These are phyloP conservation scores for Rhyzopertha dominica DNA, from an alignment of 1,140 invertebrate genomes.

Conservation along the genomic window DNA sequence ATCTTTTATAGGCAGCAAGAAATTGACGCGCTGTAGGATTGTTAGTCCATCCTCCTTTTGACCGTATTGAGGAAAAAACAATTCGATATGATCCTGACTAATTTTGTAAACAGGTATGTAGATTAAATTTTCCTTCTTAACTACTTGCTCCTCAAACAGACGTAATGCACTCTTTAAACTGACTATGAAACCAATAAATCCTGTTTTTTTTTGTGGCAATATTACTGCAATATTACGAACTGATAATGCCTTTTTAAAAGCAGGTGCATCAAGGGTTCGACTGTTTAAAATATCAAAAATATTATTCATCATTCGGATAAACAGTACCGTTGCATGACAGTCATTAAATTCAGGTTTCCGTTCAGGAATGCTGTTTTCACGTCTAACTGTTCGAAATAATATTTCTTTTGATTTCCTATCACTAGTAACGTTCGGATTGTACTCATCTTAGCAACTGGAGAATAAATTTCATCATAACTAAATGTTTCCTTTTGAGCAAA, in stretches of 20 bases:
- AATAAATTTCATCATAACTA: no score
- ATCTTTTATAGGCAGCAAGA: slow-evolving; percentile 1
- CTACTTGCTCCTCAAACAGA: slow-evolving; percentile 6
- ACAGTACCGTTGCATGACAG: no score
- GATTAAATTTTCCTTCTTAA: background rate
- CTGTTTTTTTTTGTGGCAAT: no score
- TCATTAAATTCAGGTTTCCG: no score
- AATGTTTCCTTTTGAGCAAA: slow-evolving; percentile 25
- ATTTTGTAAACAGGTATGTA: slow-evolving; percentile 11
- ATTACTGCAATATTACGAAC: no score
- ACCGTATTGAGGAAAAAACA: background rate
- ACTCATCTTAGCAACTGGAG: slow-evolving; percentile 21
- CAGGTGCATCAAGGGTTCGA: no score
- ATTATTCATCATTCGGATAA: no score
- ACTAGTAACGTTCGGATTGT: slow-evolving; percentile 4
- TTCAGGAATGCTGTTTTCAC: slow-evolving; percentile 13
- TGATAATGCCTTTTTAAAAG: no score
- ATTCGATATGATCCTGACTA: slow-evolving; percentile 6
- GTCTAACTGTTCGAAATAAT: slow-evolving; percentile 11
- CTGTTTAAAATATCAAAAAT: no score
- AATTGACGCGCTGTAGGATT: slow-evolving; percentile 5
- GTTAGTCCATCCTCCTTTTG: slow-evolving; percentile 7
- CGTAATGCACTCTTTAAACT: no score
- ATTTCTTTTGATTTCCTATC: no score
- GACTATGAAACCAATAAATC: no score